Percentiles rank a stretch among this genome's conserved stretches.
Conservation (phyloP, 2,888 invertebrate genomes). For the Scelioninae gen. 1 region DNA sequence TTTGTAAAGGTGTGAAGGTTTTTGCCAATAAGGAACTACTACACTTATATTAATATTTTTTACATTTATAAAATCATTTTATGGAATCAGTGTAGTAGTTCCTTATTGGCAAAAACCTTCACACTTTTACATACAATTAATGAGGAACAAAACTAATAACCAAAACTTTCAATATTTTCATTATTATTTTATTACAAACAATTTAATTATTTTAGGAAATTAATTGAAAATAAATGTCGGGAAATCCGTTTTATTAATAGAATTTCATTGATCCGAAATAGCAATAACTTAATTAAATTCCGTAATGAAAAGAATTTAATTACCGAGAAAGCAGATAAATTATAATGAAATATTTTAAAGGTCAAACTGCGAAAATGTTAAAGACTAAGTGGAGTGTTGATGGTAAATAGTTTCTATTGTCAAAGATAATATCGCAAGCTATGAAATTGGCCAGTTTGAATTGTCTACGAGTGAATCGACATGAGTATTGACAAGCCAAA, state of each 20-base stretch:
- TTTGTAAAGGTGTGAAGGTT: no score
- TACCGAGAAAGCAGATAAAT: conserved; percentile 3
- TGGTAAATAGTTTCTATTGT: background rate
- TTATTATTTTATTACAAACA: no score
- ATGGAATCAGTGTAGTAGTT: no score
- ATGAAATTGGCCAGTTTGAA: background rate
- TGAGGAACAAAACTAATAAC: no score
- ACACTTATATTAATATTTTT: no score
- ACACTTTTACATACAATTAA: no score
- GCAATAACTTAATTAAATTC: background rate
- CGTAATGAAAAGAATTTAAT: no score
- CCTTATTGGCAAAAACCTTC: no score
- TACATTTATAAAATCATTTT: no score
- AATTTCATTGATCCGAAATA: background rate
- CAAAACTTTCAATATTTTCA: no score
- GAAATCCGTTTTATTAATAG: background rate
- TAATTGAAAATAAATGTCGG: background rate
- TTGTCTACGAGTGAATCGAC: background rate
- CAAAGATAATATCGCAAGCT: background rate
- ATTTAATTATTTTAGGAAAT: no score
- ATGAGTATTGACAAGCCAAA: background rate
- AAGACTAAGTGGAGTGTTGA: background rate
- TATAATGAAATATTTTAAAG: background rate
- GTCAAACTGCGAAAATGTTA: background rate
- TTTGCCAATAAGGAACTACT: no score